phyloP scores from a whole-genome alignment of 1,140 invertebrate genomes.

The Asobara japonica region DNA sequence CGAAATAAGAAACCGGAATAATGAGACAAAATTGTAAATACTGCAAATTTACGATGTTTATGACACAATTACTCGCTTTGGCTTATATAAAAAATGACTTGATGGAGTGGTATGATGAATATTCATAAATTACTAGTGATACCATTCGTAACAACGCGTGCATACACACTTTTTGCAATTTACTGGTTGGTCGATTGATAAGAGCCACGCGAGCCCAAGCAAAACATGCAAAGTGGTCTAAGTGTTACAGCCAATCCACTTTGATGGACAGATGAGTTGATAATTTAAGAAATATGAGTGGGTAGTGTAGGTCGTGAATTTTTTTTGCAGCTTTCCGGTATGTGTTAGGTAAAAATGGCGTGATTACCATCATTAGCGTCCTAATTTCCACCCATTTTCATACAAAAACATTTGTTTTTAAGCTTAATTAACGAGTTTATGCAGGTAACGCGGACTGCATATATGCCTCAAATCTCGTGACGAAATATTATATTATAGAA shows the following conservation, averaged over 20 bases:
- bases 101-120: background rate
- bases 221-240: constrained; percentile 6
- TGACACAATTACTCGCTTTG: background rate
- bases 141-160: background rate
- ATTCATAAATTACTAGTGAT: background rate
- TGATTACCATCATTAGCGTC: too few species aligned
- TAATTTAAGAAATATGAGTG: background rate
- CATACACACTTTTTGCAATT: constrained; percentile 6
- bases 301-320: background rate
- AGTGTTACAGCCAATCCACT: background rate
- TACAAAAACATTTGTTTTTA: background rate
- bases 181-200: background rate
- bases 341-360: too few species aligned
- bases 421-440: background rate
- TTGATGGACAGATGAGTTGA: background rate
- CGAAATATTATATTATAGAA: too few species aligned
- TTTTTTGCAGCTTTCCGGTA: too few species aligned
- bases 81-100: background rate
- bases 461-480: too few species aligned
- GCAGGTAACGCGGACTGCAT: too few species aligned
- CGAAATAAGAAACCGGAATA: too few species aligned
- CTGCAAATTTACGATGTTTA: background rate
- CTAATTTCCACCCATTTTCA: too few species aligned
- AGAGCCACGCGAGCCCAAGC: background rate
- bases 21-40: background rate